A percentile compares a stretch with the other conserved stretches of the same genome.
Conservation (phyloP, 2,888 invertebrate genomes). For the Cephonodes hylas region DNA sequence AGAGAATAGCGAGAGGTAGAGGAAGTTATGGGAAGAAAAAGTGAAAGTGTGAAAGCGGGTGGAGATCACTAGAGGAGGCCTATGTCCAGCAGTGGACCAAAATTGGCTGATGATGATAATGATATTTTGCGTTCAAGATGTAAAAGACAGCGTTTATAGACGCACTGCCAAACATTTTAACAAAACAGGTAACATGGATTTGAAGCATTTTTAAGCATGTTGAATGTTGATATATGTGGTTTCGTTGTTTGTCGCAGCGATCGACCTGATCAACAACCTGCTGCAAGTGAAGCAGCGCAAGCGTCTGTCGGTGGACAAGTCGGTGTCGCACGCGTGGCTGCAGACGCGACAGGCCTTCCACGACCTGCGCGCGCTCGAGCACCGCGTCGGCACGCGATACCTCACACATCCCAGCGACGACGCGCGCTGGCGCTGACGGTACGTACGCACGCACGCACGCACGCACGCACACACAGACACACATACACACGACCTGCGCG, state of each 20-base stretch:
- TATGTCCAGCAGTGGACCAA: no score
- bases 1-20: no score
- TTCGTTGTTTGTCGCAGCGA: conserved; percentile 86
- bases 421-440: conserved; percentile 50
- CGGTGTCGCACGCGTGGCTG: conserved; percentile 96
- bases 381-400: conserved; percentile 59
- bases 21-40: no score
- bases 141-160: no score
- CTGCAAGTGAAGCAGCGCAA: conserved; percentile 98
- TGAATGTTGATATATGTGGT: background rate
- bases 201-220: no score
- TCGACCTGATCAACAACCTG: conserved; percentile 98
- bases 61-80: no score
- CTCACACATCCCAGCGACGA: conserved; percentile 71
- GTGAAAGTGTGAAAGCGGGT: no score
- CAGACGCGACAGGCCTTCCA: conserved; percentile 98
- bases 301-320: conserved; percentile 97
- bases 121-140: no score
- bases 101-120: no score
- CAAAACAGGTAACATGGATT: no score
- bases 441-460: conserved; percentile 64
- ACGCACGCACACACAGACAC: conserved; percentile 35
- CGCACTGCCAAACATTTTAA: no score
- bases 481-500: background rate
- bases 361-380: conserved; percentile 94